Conservation (phyloP, 2,888 invertebrate species). For the Cataglyphis rosenhaueri region DNA sequence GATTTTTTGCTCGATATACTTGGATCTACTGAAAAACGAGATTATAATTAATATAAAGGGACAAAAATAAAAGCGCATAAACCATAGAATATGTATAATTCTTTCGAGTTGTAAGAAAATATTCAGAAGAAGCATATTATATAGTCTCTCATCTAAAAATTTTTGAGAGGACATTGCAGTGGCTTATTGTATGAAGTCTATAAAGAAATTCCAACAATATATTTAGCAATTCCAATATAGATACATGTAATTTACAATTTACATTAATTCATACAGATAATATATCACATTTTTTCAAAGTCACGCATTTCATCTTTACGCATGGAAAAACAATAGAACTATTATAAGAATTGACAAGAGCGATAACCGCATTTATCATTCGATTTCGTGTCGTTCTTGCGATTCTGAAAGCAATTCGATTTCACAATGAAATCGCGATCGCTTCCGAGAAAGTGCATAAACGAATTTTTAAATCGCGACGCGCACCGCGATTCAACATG, state of each 20-base stretch:
- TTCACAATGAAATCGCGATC: background rate
- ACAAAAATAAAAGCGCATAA: no score
- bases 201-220: background rate
- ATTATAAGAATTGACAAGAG: background rate
- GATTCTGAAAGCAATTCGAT: background rate
- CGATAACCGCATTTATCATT: background rate
- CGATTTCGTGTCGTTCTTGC: no score
- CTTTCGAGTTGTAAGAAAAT: no score
- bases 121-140: no score
- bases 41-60: no score
- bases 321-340: background rate
- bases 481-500: slow-evolving; percentile 67
- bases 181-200: background rate
- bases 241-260: background rate
- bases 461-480: slow-evolving; percentile 62
- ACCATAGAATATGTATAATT: no score
- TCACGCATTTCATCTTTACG: background rate
- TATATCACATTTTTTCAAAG: background rate
- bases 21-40: no score
- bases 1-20: background rate
- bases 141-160: background rate
- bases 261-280: background rate
- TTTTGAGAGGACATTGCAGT: background rate
- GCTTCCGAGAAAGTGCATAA: slow-evolving; percentile 30
- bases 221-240: background rate